A percentile compares a stretch with the other conserved stretches of the same genome.
Evolutionary conservation across 2,113 vertebrate species (phyloP).

Genomic region (Pteronura brasiliensis): DNA sequence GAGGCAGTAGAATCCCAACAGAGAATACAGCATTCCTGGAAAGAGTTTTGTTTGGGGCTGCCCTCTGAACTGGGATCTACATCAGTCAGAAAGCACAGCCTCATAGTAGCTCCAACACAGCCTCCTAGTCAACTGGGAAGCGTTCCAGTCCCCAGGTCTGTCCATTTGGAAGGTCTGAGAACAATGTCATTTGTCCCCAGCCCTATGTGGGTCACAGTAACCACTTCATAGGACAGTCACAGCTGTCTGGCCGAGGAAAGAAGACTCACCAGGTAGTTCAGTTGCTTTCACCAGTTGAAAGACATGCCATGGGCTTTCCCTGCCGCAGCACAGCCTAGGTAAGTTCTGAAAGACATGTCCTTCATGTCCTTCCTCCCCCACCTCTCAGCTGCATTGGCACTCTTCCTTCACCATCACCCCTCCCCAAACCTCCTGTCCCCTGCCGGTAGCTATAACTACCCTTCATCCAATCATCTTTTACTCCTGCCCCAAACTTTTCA

Average conservation of each 20-base stretch:
- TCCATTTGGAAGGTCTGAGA: not conserved
- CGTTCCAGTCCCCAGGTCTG: not conserved
- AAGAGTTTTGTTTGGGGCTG: not conserved
- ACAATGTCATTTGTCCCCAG: not conserved
- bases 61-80: not conserved
- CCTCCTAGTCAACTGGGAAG: not conserved
- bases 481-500: not conserved
- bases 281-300: not conserved
- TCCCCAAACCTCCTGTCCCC: not conserved
- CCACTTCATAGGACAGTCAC: not conserved
- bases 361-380: no score
- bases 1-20: not conserved
- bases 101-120: not conserved
- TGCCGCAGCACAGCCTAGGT: not conserved
- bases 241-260: not conserved
- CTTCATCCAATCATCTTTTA: not conserved
- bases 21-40: not conserved
- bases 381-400: not conserved
- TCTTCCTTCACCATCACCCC: not conserved
- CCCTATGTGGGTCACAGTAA: not conserved
- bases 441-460: not conserved
- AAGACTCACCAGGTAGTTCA: not conserved
- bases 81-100: not conserved
- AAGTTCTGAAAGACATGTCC: not conserved
- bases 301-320: fast-evolving